Evolutionary conservation across 2,888 invertebrate genomes (phyloP), one percentile per base, ranked within the genome.

Genomic region (Leptopilina drosophilae): DNA sequence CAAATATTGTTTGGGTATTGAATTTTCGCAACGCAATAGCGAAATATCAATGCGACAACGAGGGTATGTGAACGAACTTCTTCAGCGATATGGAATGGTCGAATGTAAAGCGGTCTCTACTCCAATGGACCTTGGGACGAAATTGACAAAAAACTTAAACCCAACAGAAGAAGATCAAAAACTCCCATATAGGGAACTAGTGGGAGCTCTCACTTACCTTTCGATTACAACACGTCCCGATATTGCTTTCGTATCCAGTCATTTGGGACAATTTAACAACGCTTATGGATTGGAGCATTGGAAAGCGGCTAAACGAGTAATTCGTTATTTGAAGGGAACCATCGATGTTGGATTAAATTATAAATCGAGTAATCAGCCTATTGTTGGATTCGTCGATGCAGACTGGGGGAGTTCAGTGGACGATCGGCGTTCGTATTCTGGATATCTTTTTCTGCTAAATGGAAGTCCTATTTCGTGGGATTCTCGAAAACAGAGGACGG

Each of bases 261-360:
- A 62, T 3, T 69, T 80, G 56, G 69, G 86, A 0, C 83, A 84
- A 56, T 87, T 84, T 65, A 80, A 78, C 20, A 79, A 79, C n/a
- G 78, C 82, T 40, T 82, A 81, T 81, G 76, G 78, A 8, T 46
- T 80, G 49, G 20, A 33, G 0, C 84, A 87, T 76, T 53, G 53
- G 53, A 53, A 53, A 12, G 53, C 53, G 11, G 53, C 53, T 53
- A 53, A 53, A 12, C 53, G 53, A 11, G 53, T 53, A 12, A 8
- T 53, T 14, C 53, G 53, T 1, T 53, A 53, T 14, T 53, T 53
- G 11, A 53, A 53, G 9, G 53, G 53, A 4, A 53, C 53, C 9
- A 53, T 53, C 53, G 53, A 53, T 53, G 53, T 53, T 4, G 53
- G 53, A 53, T 53, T 53, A 14, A 14, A 4, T 53, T 53, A 53